phyloP scores from a whole-genome alignment of 2,113 vertebrate genomes.

The Rhagologus leucostigma region DNA sequence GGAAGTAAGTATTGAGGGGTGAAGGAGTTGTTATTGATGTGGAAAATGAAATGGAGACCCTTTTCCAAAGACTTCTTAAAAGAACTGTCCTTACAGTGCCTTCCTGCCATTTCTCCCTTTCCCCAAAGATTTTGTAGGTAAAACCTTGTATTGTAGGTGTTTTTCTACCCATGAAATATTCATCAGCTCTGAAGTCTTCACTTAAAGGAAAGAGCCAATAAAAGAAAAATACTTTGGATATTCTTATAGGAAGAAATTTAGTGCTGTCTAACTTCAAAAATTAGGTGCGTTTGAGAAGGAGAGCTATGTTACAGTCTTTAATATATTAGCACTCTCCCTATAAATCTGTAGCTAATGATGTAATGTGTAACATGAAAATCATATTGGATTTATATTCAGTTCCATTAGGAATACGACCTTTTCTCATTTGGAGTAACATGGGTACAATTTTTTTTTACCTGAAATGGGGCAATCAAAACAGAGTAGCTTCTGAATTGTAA shows the following conservation, averaged over 20 bases:
- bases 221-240: constrained; percentile 70
- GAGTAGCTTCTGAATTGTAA: neutral
- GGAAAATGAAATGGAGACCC: constrained; percentile 33
- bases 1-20: constrained; percentile 27
- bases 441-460: neutral
- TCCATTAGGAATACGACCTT: constrained; percentile 25
- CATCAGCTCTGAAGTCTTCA: constrained; percentile 62
- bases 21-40: constrained; percentile 36
- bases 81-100: neutral
- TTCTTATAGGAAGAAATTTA: constrained; percentile 63
- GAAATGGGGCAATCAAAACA: constrained; percentile 20
- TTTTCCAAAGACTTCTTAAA: constrained; percentile 39
- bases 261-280: constrained; percentile 68
- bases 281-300: constrained; percentile 60
- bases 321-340: constrained; percentile 67
- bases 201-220: constrained; percentile 69
- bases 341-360: constrained; percentile 72
- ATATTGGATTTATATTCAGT: constrained; percentile 55
- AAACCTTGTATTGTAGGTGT: constrained; percentile 4
- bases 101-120: constrained; percentile 27
- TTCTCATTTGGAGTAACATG: constrained; percentile 52
- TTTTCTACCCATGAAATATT: constrained; percentile 69
- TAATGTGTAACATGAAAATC: constrained; percentile 67
- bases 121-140: constrained; percentile 42
- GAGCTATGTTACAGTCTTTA: constrained; percentile 64